phyloP scores from a whole-genome alignment of 2,797 vertebrate species.

The Dallia pectoralis region DNA sequence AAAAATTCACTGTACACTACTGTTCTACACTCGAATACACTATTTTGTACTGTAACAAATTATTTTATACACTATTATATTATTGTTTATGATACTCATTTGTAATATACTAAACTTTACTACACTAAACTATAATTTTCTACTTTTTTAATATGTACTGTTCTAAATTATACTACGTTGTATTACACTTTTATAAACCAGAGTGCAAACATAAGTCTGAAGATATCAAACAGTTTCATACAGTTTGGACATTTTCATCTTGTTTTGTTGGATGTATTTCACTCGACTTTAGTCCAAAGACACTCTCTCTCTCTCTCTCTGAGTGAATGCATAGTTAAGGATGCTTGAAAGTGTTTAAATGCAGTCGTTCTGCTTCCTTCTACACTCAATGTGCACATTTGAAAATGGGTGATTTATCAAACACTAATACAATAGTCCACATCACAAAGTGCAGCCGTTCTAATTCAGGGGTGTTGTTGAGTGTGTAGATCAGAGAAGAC shows the following conservation, averaged over 20 bases:
- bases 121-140: neutral
- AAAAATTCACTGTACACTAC: neutral
- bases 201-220: no score
- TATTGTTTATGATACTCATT: neutral
- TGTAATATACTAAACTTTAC: neutral
- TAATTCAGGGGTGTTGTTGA: conserved; percentile 67
- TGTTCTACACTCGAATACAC: neutral
- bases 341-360: conserved; percentile 49
- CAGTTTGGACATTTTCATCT: neutral
- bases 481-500: conserved; percentile 55
- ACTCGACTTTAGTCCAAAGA: no score
- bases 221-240: neutral
- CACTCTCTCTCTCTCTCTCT: conserved; percentile 47
- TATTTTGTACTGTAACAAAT: neutral
- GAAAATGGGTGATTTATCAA: no score
- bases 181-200: neutral
- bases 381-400: no score
- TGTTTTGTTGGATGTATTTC: neutral
- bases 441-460: conserved; percentile 42
- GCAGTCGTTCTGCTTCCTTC: no score
- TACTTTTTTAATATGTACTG: neutral
- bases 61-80: neutral
- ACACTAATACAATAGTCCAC: no score
- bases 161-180: neutral
- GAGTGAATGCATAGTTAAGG: conserved; percentile 45